phyloP scores from a whole-genome alignment of 2,797 vertebrate genomes.

The Nyctalus aviator region DNA sequence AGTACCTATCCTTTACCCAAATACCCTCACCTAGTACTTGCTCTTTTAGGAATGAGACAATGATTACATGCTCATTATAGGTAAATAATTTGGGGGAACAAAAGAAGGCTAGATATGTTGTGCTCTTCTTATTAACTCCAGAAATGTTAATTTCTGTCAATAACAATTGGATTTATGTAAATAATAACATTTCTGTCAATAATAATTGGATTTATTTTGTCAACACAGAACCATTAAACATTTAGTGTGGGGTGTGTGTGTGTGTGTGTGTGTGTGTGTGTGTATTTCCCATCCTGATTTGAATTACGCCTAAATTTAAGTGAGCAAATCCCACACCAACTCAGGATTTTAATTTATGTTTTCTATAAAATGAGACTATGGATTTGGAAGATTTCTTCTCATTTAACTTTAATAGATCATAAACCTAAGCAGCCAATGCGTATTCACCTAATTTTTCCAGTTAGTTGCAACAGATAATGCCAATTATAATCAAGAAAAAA shows the following conservation, averaged over 20 bases:
- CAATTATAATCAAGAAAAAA: constrained; percentile 32
- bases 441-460: background rate
- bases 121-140: background rate
- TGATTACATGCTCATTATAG: background rate
- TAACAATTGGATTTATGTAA: background rate
- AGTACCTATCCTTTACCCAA: background rate
- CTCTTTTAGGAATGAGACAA: background rate
- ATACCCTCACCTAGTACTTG: background rate
- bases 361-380: background rate
- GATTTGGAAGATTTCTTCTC: background rate
- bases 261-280: too few species aligned
- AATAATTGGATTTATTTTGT: background rate
- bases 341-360: background rate
- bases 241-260: background rate
- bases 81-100: background rate
- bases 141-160: background rate
- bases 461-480: background rate
- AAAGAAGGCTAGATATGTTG: background rate
- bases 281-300: background rate
- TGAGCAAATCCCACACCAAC: background rate
- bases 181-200: background rate
- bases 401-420: background rate
- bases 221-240: background rate
- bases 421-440: background rate
- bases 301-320: background rate